phyloP scores from a whole-genome alignment of 2,113 vertebrate species.

The Cairina moschata region DNA sequence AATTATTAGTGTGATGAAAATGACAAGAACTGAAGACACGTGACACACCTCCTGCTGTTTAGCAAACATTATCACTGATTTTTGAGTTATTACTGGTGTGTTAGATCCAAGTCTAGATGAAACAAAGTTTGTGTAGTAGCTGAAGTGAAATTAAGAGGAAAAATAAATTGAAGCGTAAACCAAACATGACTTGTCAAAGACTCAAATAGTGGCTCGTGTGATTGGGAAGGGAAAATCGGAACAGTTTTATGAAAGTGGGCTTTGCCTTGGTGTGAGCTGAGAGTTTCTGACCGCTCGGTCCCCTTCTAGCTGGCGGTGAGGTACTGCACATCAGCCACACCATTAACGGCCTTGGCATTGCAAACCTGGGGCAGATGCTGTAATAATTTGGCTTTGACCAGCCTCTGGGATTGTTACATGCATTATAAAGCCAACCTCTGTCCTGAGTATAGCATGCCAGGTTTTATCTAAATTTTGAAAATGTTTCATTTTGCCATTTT shows the following conservation, averaged over 20 bases:
- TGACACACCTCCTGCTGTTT: background rate
- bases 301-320: accelerated
- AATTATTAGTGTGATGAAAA: background rate
- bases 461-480: background rate
- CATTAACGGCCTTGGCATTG: background rate
- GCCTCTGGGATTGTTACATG: background rate
- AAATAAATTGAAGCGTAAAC: background rate
- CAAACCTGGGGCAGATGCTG: background rate
- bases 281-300: background rate
- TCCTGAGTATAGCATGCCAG: background rate
- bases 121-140: background rate
- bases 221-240: background rate
- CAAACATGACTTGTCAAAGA: background rate
- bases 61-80: background rate
- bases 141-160: background rate
- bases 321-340: background rate
- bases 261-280: accelerated
- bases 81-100: background rate
- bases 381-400: background rate
- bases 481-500: background rate
- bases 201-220: background rate
- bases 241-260: background rate
- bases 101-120: background rate
- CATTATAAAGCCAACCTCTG: background rate
- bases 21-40: background rate